These are phyloP conservation scores for Narcine bancroftii DNA, from an alignment of 2,113 vertebrate species.

Conservation along the genomic window DNA sequence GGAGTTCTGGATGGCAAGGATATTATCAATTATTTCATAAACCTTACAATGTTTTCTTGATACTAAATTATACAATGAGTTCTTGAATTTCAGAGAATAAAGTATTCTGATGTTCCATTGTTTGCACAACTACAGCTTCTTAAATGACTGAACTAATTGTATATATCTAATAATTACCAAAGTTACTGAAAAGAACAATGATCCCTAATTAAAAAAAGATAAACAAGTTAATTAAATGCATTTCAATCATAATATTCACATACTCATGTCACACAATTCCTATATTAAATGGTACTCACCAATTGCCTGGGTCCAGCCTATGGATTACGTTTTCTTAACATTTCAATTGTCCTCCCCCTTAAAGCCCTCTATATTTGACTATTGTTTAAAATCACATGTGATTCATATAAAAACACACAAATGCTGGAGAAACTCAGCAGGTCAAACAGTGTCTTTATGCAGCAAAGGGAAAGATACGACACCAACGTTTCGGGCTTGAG, in stretches of 20 bases:
- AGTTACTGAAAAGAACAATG: no score
- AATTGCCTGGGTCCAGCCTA: neutral
- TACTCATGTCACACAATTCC: no score
- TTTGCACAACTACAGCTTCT: neutral
- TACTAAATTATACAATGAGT: neutral
- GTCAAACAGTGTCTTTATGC: no score
- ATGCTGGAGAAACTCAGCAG: no score
- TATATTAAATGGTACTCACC: neutral
- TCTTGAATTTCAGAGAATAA: neutral
- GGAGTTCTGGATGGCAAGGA: constrained; percentile 44
- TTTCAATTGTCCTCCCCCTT: no score
- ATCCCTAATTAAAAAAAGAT: neutral
- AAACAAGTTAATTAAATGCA: neutral
- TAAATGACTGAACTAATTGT: neutral
- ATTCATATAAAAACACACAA: no score
- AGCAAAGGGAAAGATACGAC: no score
- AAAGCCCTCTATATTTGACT: neutral
- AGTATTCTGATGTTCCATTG: neutral
- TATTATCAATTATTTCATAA: constrained; percentile 31
- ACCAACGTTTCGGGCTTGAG: no score
- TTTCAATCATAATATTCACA: neutral
- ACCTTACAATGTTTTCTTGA: neutral
- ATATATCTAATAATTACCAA: neutral
- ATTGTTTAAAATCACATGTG: no score
- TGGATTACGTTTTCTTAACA: neutral